Evolutionary conservation across 2,797 vertebrate genomes (phyloP), one percentile per base, ranked within the genome.

Genomic region (Pagetopsis macropterus): DNA sequence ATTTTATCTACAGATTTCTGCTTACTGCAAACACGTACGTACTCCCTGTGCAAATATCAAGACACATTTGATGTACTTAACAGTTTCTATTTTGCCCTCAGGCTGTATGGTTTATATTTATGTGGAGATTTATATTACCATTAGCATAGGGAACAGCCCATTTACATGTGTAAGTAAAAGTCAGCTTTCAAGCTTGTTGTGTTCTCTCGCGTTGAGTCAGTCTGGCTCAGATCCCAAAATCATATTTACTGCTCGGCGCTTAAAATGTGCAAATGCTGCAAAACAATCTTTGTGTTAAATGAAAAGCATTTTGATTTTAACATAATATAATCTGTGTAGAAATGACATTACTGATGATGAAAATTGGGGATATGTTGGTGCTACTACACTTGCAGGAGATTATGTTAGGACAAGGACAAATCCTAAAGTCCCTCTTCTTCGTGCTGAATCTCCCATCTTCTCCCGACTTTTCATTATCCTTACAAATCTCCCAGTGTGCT

Each of bases 401-500:
- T 72, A 58, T 64, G 72, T 76, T 73, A 54, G 67, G 72, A 37
- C 33, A 55, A 72, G 82, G 78, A 76, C 60, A 61, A 81, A 67
- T 79, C 73, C 81, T 71, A 62, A 65, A 61, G 76, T 87, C 76
- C 52, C 50, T 80, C 65, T 61, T 52, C 77, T 79, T 79, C 68
- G 40, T 69, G 50, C 65, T 37, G 70, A 76, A 67, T 75, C 85
- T 75, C 72, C 76, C 72, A 67, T 87, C 85, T 76, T 85, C 73
- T 78, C 70, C 73, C 54, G 23, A 86, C 81, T 86, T 91, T 92
- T 88, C 82, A 84, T 92, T 92, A 90, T 92, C 84, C 90, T 80
- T 84, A 92, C 90, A 91, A 91, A 92, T 90, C 89, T 90, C 78
- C 79, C 79, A 63, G 85, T 51, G 86, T 84, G 90, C 90, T 91